phyloP scores from a whole-genome alignment of 2,797 vertebrate species.

The Hephaestus fuliginosus region DNA sequence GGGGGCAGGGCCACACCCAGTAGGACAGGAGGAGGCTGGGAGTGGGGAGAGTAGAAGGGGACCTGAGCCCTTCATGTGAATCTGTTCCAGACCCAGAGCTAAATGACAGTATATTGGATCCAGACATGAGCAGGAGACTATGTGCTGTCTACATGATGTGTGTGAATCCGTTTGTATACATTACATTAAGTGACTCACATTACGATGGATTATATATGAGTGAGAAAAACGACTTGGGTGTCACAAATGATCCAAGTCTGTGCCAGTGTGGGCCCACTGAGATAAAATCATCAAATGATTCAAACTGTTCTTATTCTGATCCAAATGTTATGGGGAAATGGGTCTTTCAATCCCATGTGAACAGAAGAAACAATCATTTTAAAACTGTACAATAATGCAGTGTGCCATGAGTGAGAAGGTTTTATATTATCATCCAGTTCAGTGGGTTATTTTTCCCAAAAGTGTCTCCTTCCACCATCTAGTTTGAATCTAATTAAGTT shows the following conservation, averaged over 20 bases:
- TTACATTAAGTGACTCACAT: neutral
- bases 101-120: conserved; percentile 92
- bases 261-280: neutral
- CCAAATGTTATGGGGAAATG: neutral
- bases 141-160: neutral
- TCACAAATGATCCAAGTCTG: neutral
- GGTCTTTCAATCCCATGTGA: neutral
- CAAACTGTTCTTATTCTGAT: neutral
- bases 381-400: neutral
- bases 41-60: conserved; percentile 14
- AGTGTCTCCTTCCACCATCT: neutral
- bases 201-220: neutral
- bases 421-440: conserved; percentile 10
- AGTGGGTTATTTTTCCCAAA: neutral
- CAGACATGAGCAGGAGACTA: conserved; percentile 85
- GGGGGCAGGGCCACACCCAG: conserved; percentile 82
- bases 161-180: neutral
- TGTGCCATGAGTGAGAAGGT: neutral
- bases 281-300: neutral
- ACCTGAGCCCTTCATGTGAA: conserved; percentile 74
- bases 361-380: neutral
- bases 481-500: neutral
- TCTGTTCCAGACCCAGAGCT: conserved; percentile 91
- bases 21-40: conserved; percentile 76
- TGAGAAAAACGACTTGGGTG: neutral